Conservation (phyloP, 2,888 invertebrate genomes). For the Aricia artaxerxes region DNA sequence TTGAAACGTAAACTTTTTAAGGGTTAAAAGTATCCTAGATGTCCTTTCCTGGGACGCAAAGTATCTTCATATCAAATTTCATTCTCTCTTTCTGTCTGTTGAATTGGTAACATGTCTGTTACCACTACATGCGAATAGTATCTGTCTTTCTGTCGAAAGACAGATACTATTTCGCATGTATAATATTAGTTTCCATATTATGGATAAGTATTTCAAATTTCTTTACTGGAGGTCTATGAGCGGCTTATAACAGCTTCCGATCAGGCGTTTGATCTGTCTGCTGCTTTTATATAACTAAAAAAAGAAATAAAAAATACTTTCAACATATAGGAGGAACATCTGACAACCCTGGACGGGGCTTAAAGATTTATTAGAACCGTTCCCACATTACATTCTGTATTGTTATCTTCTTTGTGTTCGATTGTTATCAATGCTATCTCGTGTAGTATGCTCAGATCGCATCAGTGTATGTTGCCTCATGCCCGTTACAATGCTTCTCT, state of each 20-base stretch:
- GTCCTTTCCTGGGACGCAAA: no score
- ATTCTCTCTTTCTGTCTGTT: no score
- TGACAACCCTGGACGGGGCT: not conserved
- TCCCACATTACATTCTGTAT: conserved; percentile 2
- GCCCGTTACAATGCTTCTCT: not conserved
- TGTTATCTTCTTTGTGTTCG: not conserved
- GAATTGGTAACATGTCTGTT: no score
- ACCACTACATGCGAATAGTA: no score
- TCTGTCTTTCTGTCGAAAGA: no score
- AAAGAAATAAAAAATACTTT: not conserved
- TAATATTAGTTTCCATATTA: no score
- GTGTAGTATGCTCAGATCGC: not conserved
- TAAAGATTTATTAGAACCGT: conserved; percentile 1
- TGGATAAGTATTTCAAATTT: not conserved
- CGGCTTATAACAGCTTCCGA: not conserved
- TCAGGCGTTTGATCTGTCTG: not conserved
- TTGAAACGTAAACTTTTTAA: no score
- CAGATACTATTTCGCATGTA: no score
- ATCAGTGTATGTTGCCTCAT: not conserved
- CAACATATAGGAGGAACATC: not conserved
- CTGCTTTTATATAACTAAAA: not conserved
- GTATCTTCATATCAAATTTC: no score
- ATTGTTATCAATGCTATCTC: conserved; percentile 1
- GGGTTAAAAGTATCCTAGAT: no score
- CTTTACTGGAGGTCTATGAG: not conserved